Conservation (phyloP, 2,888 invertebrate genomes). For the Ypsolopha sequella region DNA sequence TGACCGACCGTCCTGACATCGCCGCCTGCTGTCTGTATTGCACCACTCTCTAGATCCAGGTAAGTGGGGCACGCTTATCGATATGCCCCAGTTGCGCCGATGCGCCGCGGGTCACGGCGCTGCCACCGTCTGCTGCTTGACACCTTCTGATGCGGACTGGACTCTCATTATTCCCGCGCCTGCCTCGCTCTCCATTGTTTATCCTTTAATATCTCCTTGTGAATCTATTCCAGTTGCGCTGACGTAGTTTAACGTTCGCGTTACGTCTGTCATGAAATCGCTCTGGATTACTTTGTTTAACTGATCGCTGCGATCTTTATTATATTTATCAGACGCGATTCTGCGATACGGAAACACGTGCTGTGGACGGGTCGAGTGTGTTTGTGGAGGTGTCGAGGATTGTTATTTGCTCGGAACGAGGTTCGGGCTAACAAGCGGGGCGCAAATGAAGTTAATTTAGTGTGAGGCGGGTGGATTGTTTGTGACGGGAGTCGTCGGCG, state of each 20-base stretch:
- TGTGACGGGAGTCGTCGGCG: neutral
- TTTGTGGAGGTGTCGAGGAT: constrained; percentile 12
- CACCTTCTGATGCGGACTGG: constrained; percentile 62
- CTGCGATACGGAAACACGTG: neutral
- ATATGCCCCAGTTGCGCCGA: constrained; percentile 59
- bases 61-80: constrained; percentile 63
- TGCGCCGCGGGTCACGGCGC: constrained; percentile 49
- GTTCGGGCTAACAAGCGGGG: constrained; percentile 31
- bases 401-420: constrained; percentile 35
- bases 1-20: constrained; percentile 70
- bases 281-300: constrained; percentile 46
- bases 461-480: constrained; percentile 11
- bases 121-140: constrained; percentile 58
- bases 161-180: constrained; percentile 51
- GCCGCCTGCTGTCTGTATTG: constrained; percentile 14
- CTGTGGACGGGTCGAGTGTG: neutral
- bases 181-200: constrained; percentile 62
- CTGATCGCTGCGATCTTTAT: neutral
- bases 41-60: constrained; percentile 29
- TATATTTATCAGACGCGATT: neutral
- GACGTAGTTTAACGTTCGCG: constrained; percentile 52
- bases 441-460: constrained; percentile 57
- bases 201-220: constrained; percentile 65
- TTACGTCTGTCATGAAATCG: constrained; percentile 48
- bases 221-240: constrained; percentile 63